Base-by-base conservation (phyloP, 2,888 invertebrate species). In the Eueremaeus valkanovi region DNA sequence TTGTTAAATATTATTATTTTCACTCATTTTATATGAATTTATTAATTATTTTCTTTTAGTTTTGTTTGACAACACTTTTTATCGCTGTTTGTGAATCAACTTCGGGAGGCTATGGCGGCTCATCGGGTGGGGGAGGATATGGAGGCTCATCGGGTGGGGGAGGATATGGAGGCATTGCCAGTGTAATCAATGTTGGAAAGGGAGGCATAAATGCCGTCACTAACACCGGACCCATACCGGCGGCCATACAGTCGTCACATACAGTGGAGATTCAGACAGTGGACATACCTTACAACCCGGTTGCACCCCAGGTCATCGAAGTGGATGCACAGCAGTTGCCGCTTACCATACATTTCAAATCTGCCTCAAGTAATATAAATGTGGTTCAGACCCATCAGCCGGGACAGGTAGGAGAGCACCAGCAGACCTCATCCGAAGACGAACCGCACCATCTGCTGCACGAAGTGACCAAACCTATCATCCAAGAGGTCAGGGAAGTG, bases 381-480 rank as follows among this genome's bases (percentile, higher is more conserved):
- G 58, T 75, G 9, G 40, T 58, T 5, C 75, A 75, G 29, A 55
- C 29, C 29, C 75, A 75, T 29, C 72, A 75, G 24, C 51, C 51
- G 0, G 55, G 51, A 11, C 72, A 58, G 29, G 36, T 21, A 1
- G 21, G n/a, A 0, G 40, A 40, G 24, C 42, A 36, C 13, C 72
- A 75, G n/a, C 49, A 72, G 29, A 72, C 72, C 0, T 13, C 31
- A 0, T 61, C 61, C 9, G 75, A 72, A 31, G 75, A 75, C 42
- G 72, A 75, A 33, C 75, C 75, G 2, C 72, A 72, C 11, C 72
- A 72, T 58, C 45, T 75, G 29, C 0, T 55, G 0, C 75, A 75
- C 31, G 51, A 45, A 31, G 75, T 75, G 13, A 75, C 72, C 0
- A 75, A 75, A 36, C 75, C 75, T 5, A 72, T 63, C 24, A 74